Conservation (phyloP, 1,140 invertebrate genomes). For the Metopolophium dirhodum region DNA sequence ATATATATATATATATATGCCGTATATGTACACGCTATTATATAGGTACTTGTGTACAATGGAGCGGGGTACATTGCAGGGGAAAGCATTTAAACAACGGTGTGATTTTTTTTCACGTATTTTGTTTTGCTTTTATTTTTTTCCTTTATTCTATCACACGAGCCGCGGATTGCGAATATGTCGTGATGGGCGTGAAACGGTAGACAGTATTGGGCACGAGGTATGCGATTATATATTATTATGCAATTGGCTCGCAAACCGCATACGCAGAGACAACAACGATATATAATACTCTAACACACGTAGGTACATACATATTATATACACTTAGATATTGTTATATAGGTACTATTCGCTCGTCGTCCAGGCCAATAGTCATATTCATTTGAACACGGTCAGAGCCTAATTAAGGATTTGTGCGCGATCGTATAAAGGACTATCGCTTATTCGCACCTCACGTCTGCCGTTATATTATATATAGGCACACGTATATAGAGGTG, state of each 20-base stretch:
- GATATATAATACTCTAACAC: background rate
- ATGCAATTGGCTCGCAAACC: constrained; percentile 19
- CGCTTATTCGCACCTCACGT: background rate
- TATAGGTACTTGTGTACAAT: background rate
- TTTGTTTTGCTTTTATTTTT: background rate
- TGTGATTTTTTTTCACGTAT: constrained; percentile 12
- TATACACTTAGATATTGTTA: background rate
- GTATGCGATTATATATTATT: background rate
- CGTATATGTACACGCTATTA: background rate
- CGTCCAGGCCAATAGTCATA: background rate
- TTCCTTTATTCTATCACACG: background rate
- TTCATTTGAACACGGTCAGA: background rate
- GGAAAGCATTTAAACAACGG: background rate
- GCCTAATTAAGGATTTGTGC: constrained; percentile 15
- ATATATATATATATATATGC: no score
- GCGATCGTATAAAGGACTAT: background rate
- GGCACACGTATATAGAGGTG: background rate
- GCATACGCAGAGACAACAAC: constrained; percentile 11
- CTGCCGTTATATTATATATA: background rate
- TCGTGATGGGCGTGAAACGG: constrained; percentile 55
- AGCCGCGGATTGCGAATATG: constrained; percentile 17
- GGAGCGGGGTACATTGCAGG: background rate
- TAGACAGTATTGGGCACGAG: constrained; percentile 31
- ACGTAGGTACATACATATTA: background rate
- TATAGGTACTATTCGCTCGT: background rate